A percentile compares a stretch with the other conserved stretches of the same genome.
These are phyloP conservation scores for Cyprinodon tularosa DNA, from an alignment of 2,113 vertebrate species.

Conservation along the genomic window DNA sequence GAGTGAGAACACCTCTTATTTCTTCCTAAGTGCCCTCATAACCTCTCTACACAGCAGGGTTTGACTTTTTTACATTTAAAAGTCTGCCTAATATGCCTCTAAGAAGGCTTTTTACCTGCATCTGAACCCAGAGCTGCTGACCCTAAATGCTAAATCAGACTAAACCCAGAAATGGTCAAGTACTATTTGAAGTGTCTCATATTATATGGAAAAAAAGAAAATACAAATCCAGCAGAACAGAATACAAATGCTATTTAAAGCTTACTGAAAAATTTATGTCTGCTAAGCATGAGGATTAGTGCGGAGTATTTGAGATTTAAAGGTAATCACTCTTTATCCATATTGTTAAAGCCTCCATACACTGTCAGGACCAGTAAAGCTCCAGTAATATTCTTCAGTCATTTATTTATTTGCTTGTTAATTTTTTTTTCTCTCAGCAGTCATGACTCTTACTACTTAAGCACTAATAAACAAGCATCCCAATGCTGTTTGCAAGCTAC, in stretches of 20 bases:
- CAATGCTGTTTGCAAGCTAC: neutral
- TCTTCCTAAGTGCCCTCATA: slow-evolving; percentile 46
- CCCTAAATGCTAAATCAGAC: slow-evolving; percentile 29
- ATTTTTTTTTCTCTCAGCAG: neutral
- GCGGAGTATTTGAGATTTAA: slow-evolving; percentile 53
- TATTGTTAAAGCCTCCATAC: slow-evolving; percentile 52
- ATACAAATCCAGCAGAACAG: slow-evolving; percentile 46
- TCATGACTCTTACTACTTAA: neutral
- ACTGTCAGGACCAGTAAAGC: slow-evolving; percentile 19
- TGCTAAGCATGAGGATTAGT: slow-evolving; percentile 53
- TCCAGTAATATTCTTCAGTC: slow-evolving; percentile 6
- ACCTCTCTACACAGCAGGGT: slow-evolving; percentile 39
- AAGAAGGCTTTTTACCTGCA: slow-evolving; percentile 23
- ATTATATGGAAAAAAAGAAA: slow-evolving; percentile 44
- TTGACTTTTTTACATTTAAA: slow-evolving; percentile 35
- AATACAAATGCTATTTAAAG: slow-evolving; percentile 43
- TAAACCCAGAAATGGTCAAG: slow-evolving; percentile 54
- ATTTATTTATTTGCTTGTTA: neutral
- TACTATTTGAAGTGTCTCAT: slow-evolving; percentile 65
- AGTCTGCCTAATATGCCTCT: neutral
- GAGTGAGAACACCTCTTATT: slow-evolving; percentile 66
- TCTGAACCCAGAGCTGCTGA: slow-evolving; percentile 23
- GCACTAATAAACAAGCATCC: neutral
- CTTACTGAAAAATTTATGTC: slow-evolving; percentile 40
- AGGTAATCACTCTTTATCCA: slow-evolving; percentile 54